Base-by-base conservation (phyloP, 2,797 vertebrate species). In the Galagoides demidoff region DNA sequence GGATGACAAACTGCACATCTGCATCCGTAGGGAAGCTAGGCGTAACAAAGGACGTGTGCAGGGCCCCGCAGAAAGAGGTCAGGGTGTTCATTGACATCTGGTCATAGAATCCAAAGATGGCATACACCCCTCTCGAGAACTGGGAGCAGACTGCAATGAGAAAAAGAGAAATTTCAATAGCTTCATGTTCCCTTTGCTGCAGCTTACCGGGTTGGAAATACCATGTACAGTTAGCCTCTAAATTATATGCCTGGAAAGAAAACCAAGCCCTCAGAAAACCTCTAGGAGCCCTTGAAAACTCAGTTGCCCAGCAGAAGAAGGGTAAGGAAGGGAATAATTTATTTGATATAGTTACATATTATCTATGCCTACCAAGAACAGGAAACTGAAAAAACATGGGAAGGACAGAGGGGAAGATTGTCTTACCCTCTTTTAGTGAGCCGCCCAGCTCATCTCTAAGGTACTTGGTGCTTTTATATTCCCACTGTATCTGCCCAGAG, bases 11-110 rank as follows among this genome's bases (percentile, higher is more conserved):
- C 99, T 99, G 99, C 98, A 99, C 99, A 96, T 99, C 99, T 59
- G 99, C 99, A 92, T 99, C 99, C 2, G 99, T 99, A 66, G 99
- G 99, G 98, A 99, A 99, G 98, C 99, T 99, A 89, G 99, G 99
- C 0, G 99, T 99, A 98, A 99, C 98, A 92, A 99, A 99, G 97
- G 99, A 99, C 0, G 99, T 99, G 98, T 99, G 99, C 93, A 99
- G 99, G 2, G 99, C 99, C 9, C 99, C 99, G 71, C 99, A 99
- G 99, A 99, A 99, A 0, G 99, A 99, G 1, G 99, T 99, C 98
- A 99, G 98, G 14, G 99, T 99, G 98, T 99, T 99, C 99, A 99
- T 99, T 89, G 99, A 99, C 99, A 99, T 99, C 99, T 99, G 99
- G 98, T 99, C 99, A 86, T 99, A 99, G 99, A 99, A 99, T 98